Evolutionary conservation across 1,140 invertebrate species (phyloP).

Genomic region (Penaeus indicus): DNA sequence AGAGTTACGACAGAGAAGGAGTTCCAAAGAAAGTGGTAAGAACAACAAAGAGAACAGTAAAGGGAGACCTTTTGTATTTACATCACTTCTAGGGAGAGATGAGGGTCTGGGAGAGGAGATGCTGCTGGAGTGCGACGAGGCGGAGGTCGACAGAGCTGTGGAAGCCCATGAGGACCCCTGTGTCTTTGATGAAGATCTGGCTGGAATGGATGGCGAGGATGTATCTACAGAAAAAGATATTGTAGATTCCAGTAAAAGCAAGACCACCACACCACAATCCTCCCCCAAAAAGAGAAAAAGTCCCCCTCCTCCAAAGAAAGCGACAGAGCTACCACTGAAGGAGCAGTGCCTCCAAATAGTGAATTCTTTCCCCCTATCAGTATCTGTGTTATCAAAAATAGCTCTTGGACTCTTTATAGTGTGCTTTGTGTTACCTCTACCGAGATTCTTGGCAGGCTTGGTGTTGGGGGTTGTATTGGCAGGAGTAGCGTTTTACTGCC

Average conservation of each 20-base stretch:
- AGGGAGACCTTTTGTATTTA: slow-evolving; percentile 41
- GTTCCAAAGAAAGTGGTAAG: slow-evolving; percentile 35
- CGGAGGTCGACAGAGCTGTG: slow-evolving; percentile 48
- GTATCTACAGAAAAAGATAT: slow-evolving; percentile 7
- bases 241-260: not conserved
- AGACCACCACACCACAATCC: slow-evolving; percentile 13
- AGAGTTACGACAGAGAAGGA: slow-evolving; percentile 37
- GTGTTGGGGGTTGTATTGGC: slow-evolving; percentile 46
- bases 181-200: not conserved
- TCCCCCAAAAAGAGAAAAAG: slow-evolving; percentile 11
- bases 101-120: slow-evolving; percentile 52
- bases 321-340: slow-evolving; percentile 12
- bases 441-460: slow-evolving; percentile 54
- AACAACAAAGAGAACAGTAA: slow-evolving; percentile 35
- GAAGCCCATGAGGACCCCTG: slow-evolving; percentile 33
- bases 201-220: not conserved
- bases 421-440: slow-evolving; percentile 55
- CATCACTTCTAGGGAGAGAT: slow-evolving; percentile 49
- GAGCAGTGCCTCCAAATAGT: slow-evolving; percentile 30
- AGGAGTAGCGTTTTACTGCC: slow-evolving; percentile 34
- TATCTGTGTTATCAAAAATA: slow-evolving; percentile 45
- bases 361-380: slow-evolving; percentile 28
- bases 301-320: not conserved
- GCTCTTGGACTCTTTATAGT: slow-evolving; percentile 36
- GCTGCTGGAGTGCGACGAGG: slow-evolving; percentile 52